Evolutionary conservation across 2,113 vertebrate genomes (phyloP).

Genomic region (Damaliscus lunatus): DNA sequence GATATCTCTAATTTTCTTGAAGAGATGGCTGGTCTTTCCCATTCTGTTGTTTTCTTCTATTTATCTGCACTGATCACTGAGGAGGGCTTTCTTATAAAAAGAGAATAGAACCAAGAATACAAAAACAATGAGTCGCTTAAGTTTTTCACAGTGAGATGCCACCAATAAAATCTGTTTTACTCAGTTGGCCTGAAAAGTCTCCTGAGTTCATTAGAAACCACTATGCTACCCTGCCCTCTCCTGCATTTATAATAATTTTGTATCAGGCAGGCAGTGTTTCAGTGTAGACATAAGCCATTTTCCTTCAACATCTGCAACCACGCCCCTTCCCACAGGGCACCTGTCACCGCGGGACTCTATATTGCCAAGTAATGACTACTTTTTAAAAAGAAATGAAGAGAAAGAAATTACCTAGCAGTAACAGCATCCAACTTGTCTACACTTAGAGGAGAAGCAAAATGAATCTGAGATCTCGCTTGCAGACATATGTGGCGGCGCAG

Average conservation of each 20-base stretch:
- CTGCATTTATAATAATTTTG: too few species aligned
- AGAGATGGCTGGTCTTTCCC: neutral
- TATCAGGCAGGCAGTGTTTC: neutral
- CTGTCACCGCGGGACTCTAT: neutral
- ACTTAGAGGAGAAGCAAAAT: neutral
- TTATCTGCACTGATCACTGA: neutral
- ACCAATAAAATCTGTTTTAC: neutral
- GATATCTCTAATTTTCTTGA: neutral
- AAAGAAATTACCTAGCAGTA: neutral
- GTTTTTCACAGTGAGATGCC: neutral
- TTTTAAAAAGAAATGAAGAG: neutral
- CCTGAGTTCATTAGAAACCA: neutral
- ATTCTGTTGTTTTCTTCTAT: neutral
- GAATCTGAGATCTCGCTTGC: neutral
- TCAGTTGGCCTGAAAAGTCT: neutral
- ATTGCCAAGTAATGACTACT: neutral
- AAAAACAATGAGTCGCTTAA: neutral
- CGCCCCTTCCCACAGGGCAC: neutral
- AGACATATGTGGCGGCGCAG: neutral
- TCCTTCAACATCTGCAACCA: neutral
- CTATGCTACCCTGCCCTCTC: fast-evolving
- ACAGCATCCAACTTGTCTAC: neutral
- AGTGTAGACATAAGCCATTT: neutral
- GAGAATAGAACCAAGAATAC: neutral
- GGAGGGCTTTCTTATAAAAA: neutral